Conservation (phyloP, 2,797 vertebrate species). For the Peromyscus eremicus region DNA sequence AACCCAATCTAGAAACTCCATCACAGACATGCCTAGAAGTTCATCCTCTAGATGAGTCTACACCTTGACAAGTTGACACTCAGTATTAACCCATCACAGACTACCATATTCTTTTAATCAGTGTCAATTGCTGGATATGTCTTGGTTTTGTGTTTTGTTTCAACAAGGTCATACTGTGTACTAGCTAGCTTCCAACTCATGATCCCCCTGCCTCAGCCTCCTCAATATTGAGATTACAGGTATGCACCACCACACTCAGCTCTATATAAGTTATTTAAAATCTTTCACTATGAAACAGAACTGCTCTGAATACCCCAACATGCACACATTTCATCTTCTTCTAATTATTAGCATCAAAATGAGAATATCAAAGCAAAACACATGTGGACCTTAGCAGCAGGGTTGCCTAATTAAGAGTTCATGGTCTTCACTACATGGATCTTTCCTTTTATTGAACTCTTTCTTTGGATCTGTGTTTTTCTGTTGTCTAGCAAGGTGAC, state of each 20-base stretch:
- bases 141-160: background rate
- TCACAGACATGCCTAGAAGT: background rate
- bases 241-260: background rate
- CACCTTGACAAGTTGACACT: background rate
- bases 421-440: background rate
- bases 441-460: background rate
- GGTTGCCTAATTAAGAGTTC: background rate
- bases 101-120: background rate
- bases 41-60: background rate
- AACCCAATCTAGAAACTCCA: too few species aligned
- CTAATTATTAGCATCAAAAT: background rate
- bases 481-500: slow-evolving; percentile 5
- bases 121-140: too few species aligned
- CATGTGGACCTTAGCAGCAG: background rate
- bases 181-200: background rate
- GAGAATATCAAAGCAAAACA: background rate
- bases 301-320: background rate
- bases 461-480: slow-evolving; percentile 11
- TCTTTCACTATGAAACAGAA: background rate
- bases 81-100: background rate
- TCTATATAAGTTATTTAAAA: background rate
- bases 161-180: too few species aligned
- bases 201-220: background rate
- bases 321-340: background rate
- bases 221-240: background rate